Evolutionary conservation across 2,797 vertebrate genomes (phyloP).

Genomic region (Spinus pinus): DNA sequence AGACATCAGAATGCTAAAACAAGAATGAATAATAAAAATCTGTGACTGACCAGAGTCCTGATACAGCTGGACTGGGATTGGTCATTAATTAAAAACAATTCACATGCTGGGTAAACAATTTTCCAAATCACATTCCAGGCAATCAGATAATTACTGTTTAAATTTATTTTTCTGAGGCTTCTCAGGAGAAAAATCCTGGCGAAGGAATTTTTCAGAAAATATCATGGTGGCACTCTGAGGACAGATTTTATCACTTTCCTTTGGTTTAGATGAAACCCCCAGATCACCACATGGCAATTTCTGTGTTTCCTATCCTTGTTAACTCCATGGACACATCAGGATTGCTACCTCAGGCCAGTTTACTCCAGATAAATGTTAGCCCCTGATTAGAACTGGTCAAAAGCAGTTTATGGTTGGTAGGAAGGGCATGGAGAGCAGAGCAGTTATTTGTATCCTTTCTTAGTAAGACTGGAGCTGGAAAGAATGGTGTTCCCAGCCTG

Average conservation of each 20-base stretch:
- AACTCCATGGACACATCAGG: neutral
- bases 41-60: neutral
- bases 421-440: neutral
- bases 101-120: neutral
- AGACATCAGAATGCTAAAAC: neutral
- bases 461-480: neutral
- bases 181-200: neutral
- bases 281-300: neutral
- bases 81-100: neutral
- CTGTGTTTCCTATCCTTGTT: neutral
- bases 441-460: neutral
- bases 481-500: neutral
- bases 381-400: neutral
- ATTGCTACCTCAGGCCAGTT: neutral
- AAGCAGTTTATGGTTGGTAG: neutral
- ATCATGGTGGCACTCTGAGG: neutral
- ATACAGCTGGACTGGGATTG: neutral
- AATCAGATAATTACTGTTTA: no score
- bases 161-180: no score
- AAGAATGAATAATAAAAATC: neutral
- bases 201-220: no score
- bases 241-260: neutral
- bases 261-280: neutral
- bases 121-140: no score
- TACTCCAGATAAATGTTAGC: neutral